Evolutionary conservation across 2,888 invertebrate species (phyloP).

Genomic region (Acheta domesticus): DNA sequence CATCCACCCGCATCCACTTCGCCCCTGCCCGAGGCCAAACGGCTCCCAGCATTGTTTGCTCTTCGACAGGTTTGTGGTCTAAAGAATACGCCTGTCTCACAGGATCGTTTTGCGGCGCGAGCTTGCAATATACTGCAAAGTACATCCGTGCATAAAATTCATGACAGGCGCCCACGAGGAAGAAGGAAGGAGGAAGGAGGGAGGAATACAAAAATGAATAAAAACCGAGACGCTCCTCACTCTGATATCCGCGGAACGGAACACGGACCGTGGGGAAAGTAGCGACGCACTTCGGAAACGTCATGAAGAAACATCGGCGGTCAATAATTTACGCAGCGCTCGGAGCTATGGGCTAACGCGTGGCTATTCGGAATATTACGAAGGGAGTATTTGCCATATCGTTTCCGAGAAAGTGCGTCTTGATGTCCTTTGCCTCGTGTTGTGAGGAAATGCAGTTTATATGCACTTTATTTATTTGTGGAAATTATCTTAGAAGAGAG

Average conservation of each 20-base stretch:
- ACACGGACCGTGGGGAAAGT: neutral
- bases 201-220: slow-evolving; percentile 18
- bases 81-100: slow-evolving; percentile 18
- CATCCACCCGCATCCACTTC: neutral
- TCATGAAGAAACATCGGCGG: neutral
- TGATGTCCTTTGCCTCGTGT: too few relatives aligned
- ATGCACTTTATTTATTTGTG: too few relatives aligned
- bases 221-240: neutral
- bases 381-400: neutral
- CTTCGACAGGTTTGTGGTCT: slow-evolving; percentile 18
- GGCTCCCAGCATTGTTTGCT: neutral
- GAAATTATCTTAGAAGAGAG: too few relatives aligned
- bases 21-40: neutral
- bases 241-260: neutral
- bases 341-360: neutral
- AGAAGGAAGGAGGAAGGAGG: neutral
- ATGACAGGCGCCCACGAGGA: slow-evolving; percentile 4
- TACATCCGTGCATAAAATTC: slow-evolving; percentile 6
- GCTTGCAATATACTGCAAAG: slow-evolving; percentile 3
- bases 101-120: slow-evolving; percentile 7
- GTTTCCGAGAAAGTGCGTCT: too few relatives aligned
- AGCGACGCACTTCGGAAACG: neutral
- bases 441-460: too few relatives aligned
- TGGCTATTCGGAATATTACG: neutral
- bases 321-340: neutral